These are phyloP conservation scores for Ormia ochracea DNA, from an alignment of 2,888 invertebrate genomes.

Conservation along the genomic window DNA sequence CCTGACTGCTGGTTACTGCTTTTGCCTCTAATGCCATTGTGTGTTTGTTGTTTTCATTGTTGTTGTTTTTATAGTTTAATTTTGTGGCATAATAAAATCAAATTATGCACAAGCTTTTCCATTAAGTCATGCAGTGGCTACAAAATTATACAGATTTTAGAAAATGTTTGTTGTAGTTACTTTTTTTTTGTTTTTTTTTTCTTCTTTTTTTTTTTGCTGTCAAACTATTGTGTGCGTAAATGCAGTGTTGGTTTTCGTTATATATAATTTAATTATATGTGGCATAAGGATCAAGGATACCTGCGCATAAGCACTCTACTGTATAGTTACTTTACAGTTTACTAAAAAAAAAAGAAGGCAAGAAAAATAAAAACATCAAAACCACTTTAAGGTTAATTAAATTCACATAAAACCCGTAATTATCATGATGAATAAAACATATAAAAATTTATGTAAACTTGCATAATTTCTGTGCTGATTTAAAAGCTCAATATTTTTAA, in stretches of 20 bases:
- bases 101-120: conserved; percentile 48
- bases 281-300: not conserved
- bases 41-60: conserved; percentile 28
- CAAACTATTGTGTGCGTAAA: conserved; percentile 14
- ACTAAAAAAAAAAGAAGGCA: no score
- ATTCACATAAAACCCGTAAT: no score
- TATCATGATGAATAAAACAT: no score
- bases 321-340: not conserved
- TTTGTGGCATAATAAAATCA: conserved; percentile 59
- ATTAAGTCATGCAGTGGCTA: conserved; percentile 34
- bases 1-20: not conserved
- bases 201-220: not conserved
- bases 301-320: not conserved
- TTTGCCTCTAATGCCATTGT: conserved; percentile 3
- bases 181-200: not conserved
- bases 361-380: no score
- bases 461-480: no score
- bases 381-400: no score
- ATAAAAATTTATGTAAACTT: no score
- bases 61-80: conserved; percentile 27
- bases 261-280: conserved; percentile 17
- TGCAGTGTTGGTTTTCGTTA: conserved; percentile 8
- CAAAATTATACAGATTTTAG: not conserved
- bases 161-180: not conserved
- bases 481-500: no score